Evolutionary conservation across 2,113 vertebrate species (phyloP), one percentile per base, ranked within the genome.

Genomic region (Lichenostomus cassidix): DNA sequence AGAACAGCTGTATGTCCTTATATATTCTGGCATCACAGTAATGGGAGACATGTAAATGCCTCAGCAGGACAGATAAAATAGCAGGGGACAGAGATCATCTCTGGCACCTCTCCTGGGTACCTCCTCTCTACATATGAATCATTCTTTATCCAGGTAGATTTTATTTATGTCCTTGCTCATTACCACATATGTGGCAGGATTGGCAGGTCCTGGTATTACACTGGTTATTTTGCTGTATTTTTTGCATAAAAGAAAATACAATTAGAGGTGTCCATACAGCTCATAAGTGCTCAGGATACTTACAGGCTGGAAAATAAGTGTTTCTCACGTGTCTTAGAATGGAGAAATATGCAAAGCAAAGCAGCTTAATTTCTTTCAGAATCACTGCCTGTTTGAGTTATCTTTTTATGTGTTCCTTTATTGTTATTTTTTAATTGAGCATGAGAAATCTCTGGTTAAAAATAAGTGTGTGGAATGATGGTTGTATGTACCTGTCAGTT

Each of bases 61-160:
- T 83, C 52, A 86, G 92, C 73, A 67, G 65, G 91, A 31, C 23
- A 83, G 91, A 95, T 93, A 75, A 95, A 95, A 94, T 87, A 87
- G 62, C 87, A 82, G 69, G 49, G 44, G 44, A 63, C 49, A 65
- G 64, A 95, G 33, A 64, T 95, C 81, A 96, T 56, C 69, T 42
- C 69, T 92, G 92, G 91, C 73, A 89, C 10, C 2, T 91, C 76
- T 95, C 56, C 83, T 70, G 59, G 47, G 39, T n/a, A 52, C 65
- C 44, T 94, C 41, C 56, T 19, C 44, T 91, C 60, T n/a, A 49
- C 19, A 49, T 55, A 71, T 23, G 24, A 81, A 60, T 75, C 60
- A 81, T 37, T 52, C 15, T 77, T 63, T 68, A 41, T 39, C 31
- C 52, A 82, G 53, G 44, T 20, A 87, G 31, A 53, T 76, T 80